phyloP scores from a whole-genome alignment of 2,113 vertebrate genomes.

The Salvelinus sp. region DNA sequence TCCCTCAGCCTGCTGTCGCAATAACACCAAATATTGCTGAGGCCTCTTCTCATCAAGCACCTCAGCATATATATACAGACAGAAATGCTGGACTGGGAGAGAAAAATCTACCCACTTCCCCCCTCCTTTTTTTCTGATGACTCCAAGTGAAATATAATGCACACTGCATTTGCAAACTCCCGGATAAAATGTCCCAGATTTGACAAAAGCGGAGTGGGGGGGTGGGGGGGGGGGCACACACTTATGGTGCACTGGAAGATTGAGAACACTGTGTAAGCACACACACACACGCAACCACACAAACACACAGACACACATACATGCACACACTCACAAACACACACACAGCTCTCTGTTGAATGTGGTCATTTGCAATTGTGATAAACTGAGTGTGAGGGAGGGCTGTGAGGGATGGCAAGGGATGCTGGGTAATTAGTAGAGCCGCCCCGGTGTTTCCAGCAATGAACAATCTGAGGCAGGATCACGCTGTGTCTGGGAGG shows the following conservation, averaged over 20 bases:
- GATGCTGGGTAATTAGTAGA: conserved; percentile 40
- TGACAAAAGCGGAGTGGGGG: conserved; percentile 28
- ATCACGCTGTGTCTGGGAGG: conserved; percentile 18
- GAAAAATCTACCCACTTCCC: conserved; percentile 54
- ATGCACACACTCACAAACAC: conserved; percentile 10
- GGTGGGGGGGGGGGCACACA: conserved; percentile 28
- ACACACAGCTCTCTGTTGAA: conserved; percentile 2
- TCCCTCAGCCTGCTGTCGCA: conserved; percentile 42
- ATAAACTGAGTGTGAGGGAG: conserved; percentile 12
- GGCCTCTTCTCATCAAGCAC: conserved; percentile 41
- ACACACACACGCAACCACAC: neutral
- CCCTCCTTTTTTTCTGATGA: conserved; percentile 65
- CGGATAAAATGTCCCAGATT: conserved; percentile 33
- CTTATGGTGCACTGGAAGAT: conserved; percentile 15
- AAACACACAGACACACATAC: neutral
- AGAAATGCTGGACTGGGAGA: conserved; percentile 74
- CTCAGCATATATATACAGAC: conserved; percentile 26
- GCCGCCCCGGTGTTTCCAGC: conserved; percentile 34
- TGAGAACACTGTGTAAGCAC: neutral
- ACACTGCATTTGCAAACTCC: conserved; percentile 62
- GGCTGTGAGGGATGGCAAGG: conserved; percentile 23
- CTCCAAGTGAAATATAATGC: conserved; percentile 71
- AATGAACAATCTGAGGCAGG: conserved; percentile 31
- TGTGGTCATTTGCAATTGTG: neutral
- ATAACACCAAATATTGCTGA: conserved; percentile 56